phyloP scores from a whole-genome alignment of 2,113 vertebrate species.

The Chaetodon trifascialis region DNA sequence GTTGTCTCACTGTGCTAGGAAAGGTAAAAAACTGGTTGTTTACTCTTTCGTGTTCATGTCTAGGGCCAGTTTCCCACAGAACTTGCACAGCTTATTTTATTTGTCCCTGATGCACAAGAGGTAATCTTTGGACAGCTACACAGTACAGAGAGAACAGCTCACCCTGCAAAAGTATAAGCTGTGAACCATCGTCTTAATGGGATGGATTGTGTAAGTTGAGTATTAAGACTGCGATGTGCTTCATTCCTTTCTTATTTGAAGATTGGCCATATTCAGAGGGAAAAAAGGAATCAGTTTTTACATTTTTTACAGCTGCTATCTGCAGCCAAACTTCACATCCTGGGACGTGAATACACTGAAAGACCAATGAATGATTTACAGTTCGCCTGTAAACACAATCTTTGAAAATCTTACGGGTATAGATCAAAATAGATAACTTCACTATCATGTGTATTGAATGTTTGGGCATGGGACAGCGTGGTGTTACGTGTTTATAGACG shows the following conservation, averaged over 20 bases:
- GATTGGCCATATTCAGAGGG: not conserved
- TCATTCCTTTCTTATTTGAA: not conserved
- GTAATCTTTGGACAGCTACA: not conserved
- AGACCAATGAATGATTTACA: not conserved
- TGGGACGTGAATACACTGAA: not conserved
- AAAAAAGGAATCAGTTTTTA: not conserved
- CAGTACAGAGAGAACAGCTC: not conserved
- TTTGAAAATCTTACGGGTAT: not conserved
- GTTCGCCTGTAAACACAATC: not conserved
- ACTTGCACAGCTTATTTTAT: not conserved
- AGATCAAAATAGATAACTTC: not conserved
- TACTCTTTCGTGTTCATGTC: not conserved
- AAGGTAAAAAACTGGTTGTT: slow-evolving; percentile 88
- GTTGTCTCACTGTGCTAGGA: slow-evolving; percentile 96
- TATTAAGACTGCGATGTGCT: not conserved
- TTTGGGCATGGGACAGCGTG: not conserved
- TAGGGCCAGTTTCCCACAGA: not conserved
- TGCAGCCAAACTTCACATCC: not conserved
- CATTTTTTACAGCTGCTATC: not conserved
- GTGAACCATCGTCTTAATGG: not conserved
- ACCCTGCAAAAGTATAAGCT: no score
- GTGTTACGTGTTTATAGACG: not conserved
- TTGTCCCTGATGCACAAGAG: not conserved
- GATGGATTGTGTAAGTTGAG: not conserved
- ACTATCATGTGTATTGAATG: slow-evolving; percentile 1